Conservation (phyloP, 2,113 vertebrate species). For the Pristiophorus japonicus region DNA sequence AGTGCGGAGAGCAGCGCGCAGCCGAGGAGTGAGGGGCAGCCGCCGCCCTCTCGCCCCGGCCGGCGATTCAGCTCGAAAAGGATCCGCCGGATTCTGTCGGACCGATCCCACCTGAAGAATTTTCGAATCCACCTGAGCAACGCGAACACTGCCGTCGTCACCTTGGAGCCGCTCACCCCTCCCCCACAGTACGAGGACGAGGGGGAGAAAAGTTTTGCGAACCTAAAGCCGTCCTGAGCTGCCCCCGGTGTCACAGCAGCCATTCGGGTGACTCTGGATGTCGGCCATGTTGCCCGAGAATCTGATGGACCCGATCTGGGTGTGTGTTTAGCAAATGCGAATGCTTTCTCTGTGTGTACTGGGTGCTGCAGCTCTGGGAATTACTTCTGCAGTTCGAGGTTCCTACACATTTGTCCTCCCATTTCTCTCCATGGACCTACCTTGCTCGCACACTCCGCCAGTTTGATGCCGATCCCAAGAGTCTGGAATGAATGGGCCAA, state of each 20-base stretch:
- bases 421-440: neutral
- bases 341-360: neutral
- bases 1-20: neutral
- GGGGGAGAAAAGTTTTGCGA: neutral
- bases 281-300: neutral
- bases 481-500: neutral
- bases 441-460: neutral
- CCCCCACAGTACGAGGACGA: constrained; percentile 75
- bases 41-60: constrained; percentile 58
- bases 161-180: constrained; percentile 84
- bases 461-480: neutral
- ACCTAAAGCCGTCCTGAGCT: neutral
- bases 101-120: constrained; percentile 78
- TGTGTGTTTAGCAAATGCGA: neutral
- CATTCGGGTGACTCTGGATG: neutral
- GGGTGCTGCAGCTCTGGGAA: neutral
- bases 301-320: neutral
- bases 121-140: constrained; percentile 55
- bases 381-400: neutral
- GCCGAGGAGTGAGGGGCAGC: constrained; percentile 42
- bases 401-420: neutral
- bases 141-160: constrained; percentile 49
- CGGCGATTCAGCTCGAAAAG: constrained; percentile 75
- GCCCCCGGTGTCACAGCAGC: neutral
- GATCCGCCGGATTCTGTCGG: constrained; percentile 84